Evolutionary conservation across 2,113 vertebrate genomes (phyloP).

Genomic region (Alethe diademata): DNA sequence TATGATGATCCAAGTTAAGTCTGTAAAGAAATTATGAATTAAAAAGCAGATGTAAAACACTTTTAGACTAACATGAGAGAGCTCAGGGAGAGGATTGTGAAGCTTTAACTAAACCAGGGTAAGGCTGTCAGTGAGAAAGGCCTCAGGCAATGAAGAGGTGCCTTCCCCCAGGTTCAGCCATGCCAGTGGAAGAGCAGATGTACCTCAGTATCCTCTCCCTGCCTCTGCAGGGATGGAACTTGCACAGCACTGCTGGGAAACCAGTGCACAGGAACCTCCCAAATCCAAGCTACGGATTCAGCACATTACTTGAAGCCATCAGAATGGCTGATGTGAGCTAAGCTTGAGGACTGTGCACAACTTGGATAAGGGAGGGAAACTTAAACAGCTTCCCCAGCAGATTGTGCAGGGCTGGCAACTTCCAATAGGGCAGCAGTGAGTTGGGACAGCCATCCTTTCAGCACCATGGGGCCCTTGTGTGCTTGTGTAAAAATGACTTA

Average conservation of each 20-base stretch:
- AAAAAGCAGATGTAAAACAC: slow-evolving; percentile 27
- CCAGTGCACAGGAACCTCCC: background rate
- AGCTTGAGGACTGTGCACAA: background rate
- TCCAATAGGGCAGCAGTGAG: background rate
- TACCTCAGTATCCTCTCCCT: background rate
- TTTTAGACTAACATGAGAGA: background rate
- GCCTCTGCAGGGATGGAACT: background rate
- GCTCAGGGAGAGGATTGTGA: background rate
- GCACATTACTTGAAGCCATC: background rate
- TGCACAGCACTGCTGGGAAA: background rate
- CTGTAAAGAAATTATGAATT: slow-evolving; percentile 35
- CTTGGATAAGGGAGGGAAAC: background rate
- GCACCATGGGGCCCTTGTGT: background rate
- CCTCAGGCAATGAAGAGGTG: background rate
- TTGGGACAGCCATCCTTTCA: background rate
- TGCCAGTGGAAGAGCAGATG: background rate
- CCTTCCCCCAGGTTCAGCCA: background rate
- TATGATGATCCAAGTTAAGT: slow-evolving; percentile 17
- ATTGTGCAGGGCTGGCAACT: background rate
- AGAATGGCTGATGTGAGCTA: background rate
- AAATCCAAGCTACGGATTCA: background rate
- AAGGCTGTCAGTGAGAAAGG: background rate
- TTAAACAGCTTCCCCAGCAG: background rate
- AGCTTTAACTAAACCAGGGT: background rate
- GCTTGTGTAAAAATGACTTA: background rate